A percentile compares a stretch with the other conserved stretches of the same genome.
Evolutionary conservation across 1,140 invertebrate species (phyloP).

Genomic region (Nebria ingens): DNA sequence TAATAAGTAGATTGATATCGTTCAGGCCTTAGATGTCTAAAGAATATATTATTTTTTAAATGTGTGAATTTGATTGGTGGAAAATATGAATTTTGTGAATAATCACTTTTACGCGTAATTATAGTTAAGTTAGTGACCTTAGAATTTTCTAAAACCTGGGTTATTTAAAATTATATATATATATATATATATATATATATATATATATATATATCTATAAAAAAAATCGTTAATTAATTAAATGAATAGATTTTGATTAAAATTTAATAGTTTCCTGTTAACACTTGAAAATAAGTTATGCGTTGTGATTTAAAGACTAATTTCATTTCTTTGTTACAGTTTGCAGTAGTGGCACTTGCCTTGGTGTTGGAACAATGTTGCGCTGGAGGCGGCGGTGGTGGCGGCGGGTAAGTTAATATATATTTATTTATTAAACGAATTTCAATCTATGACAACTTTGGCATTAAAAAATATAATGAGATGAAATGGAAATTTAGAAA

Average conservation of each 20-base stretch:
- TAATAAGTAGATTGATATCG: no score
- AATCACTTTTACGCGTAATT: no score
- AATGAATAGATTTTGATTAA: neutral
- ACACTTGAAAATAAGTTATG: no score
- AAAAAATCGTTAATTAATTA: conserved; percentile 3
- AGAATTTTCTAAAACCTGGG: no score
- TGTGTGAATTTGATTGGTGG: no score
- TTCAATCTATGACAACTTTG: neutral
- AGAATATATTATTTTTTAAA: no score
- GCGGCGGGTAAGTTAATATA: conserved; percentile 17
- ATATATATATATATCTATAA: neutral
- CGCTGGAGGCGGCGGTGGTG: conserved; percentile 17
- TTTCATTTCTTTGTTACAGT: conserved; percentile 9
- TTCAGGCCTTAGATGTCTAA: no score
- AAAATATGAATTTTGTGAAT: no score
- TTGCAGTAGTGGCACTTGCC: conserved; percentile 12
- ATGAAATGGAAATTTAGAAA: no score
- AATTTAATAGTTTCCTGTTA: conserved; percentile 5
- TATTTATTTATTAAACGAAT: conserved; percentile 12
- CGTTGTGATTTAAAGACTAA: conserved; percentile 11
- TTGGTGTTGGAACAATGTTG: conserved; percentile 1
- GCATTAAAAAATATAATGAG: no score
- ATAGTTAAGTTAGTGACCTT: no score
- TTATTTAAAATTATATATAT: neutral
- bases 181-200: neutral